Conservation (phyloP, 2,888 invertebrate species). For the Tuta absoluta region DNA sequence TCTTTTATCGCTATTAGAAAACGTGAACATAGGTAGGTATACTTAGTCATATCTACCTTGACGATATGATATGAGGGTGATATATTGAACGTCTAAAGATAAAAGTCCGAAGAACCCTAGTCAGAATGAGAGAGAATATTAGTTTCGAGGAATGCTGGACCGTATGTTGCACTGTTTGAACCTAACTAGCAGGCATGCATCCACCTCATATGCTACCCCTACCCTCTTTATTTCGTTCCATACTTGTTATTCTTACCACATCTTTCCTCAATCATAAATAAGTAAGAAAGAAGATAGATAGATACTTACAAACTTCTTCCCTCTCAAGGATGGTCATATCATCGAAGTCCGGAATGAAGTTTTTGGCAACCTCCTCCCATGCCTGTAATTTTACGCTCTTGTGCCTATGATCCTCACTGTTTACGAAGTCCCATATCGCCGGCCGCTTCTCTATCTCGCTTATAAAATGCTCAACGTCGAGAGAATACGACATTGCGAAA, state of each 20-base stretch:
- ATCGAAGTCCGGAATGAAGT: constrained; percentile 59
- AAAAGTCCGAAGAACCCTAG: no score
- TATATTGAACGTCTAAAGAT: no score
- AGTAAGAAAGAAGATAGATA: not conserved
- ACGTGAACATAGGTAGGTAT: no score
- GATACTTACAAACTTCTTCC: constrained; percentile 62
- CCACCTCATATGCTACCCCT: no score
- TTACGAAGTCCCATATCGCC: constrained; percentile 58
- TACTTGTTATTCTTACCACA: not conserved
- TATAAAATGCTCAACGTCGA: constrained; percentile 63
- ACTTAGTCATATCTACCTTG: no score
- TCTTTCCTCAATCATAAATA: not conserved
- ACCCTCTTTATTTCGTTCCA: not conserved
- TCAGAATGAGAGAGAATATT: no score
- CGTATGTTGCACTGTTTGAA: no score
- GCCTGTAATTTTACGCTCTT: constrained; percentile 54
- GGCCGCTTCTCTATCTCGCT: constrained; percentile 63
- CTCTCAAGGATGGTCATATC: constrained; percentile 53
- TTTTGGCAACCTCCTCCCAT: constrained; percentile 57
- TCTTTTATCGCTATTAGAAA: no score
- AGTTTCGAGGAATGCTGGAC: no score
- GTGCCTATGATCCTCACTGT: constrained; percentile 51
- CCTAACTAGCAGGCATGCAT: no score
- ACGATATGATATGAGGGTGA: no score
- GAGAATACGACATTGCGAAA: constrained; percentile 44